phyloP scores from a whole-genome alignment of 2,113 vertebrate species.

The Alectura lathami region DNA sequence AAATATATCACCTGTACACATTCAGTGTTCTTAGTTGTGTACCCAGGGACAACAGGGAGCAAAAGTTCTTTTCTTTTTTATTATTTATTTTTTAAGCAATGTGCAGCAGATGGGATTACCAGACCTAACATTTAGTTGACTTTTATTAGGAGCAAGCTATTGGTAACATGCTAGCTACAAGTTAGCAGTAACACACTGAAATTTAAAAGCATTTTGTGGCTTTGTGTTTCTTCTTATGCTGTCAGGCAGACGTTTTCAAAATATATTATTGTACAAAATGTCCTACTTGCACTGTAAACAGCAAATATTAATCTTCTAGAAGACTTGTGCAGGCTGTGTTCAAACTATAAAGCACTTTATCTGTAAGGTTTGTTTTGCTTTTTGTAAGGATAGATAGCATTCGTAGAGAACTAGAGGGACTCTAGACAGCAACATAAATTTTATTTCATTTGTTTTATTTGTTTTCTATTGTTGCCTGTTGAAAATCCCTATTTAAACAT shows the following conservation, averaged over 20 bases:
- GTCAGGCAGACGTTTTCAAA: background rate
- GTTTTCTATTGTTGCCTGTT: background rate
- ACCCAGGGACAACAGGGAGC: background rate
- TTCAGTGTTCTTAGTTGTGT: background rate
- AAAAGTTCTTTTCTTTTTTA: background rate
- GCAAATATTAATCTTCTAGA: background rate
- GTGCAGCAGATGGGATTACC: constrained; percentile 18
- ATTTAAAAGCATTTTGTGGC: background rate
- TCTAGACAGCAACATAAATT: background rate
- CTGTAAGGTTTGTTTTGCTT: background rate
- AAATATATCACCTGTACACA: background rate
- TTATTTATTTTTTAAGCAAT: background rate
- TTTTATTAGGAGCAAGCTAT: constrained; percentile 2
- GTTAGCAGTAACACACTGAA: background rate
- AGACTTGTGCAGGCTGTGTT: background rate
- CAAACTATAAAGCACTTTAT: background rate
- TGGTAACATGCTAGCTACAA: background rate
- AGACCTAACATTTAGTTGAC: constrained; percentile 15
- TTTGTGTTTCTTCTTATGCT: background rate
- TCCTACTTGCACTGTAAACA: background rate
- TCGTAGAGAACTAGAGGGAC: background rate
- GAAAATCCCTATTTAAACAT: background rate
- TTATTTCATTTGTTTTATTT: background rate
- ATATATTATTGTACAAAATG: background rate
- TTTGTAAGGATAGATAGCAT: background rate